Evolutionary conservation across 2,797 vertebrate species (phyloP).

Genomic region (Bradypus variegatus): DNA sequence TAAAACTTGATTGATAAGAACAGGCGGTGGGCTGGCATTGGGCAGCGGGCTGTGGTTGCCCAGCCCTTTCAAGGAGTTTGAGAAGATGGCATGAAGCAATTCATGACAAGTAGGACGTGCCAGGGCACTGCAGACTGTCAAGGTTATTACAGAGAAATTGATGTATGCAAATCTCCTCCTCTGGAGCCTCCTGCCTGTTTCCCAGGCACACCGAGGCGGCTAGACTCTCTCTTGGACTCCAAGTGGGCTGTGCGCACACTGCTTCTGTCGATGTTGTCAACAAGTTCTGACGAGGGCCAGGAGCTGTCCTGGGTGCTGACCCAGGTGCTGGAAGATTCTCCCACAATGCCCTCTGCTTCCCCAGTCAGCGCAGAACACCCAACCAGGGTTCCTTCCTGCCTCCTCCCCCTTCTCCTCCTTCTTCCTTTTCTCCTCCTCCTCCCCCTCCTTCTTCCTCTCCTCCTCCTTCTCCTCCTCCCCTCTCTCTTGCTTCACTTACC

Average conservation of each 20-base stretch:
- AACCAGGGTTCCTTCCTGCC: not conserved
- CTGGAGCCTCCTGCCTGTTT: not conserved
- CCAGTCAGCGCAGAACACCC: not conserved
- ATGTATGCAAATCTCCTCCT: not conserved
- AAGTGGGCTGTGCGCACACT: too few species aligned
- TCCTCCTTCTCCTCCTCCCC: not conserved
- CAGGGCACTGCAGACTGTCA: not conserved
- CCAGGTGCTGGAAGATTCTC: not conserved
- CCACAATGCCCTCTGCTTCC: not conserved
- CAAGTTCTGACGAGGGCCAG: not conserved
- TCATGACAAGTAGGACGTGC: not conserved
- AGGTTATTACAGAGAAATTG: not conserved
- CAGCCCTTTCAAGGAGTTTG: not conserved
- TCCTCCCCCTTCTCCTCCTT: too few species aligned
- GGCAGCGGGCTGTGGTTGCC: not conserved
- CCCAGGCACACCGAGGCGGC: not conserved
- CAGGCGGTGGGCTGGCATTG: not conserved
- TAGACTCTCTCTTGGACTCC: not conserved
- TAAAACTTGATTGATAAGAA: conserved; percentile 26
- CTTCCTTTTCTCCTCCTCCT: too few species aligned
- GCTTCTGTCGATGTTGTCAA: not conserved
- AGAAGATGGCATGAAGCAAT: not conserved
- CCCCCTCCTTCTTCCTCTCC: too few species aligned
- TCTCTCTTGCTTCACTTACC: too few species aligned
- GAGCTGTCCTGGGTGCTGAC: conserved; percentile 48